Evolutionary conservation across 2,113 vertebrate genomes (phyloP), one percentile per base, ranked within the genome.

Genomic region (Cathartes aura): DNA sequence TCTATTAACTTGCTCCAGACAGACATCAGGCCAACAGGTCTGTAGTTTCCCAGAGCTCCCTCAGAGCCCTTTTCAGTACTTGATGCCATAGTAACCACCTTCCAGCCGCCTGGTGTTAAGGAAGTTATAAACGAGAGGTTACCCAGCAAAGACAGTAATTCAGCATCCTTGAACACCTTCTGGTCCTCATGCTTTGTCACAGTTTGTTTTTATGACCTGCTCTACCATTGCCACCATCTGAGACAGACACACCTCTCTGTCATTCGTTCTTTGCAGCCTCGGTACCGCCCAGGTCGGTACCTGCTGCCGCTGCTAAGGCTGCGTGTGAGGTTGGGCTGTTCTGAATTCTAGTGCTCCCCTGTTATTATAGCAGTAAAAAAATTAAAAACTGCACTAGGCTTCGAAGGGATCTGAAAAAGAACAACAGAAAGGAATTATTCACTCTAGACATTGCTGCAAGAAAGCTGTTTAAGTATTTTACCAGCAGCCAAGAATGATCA

Each of bases 111-210:
- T 11, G 9, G 12, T 8, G 55, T 21, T 40, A 16, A 19, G 17
- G 9, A 50, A 24, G 43, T 23, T 47, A 13, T 0, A 45, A 74
- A 62, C 0, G 0, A 64, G 55, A 38, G 52, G 21, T 10, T 16
- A 34, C 30, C 6, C 40, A 55, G 55, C 50, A 55, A 12, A 63
- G 58, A 23, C 56, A 64, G 15, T 3, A 23, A 75, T 19, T 52
- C 34, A n/a, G 59, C 55, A 71, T 23, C 75, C 36, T 8, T 8
- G 22, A 30, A 6, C 32, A 29, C 23, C 52, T 40, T 17, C 50
- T 34, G 63, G 12, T 50, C 64, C 53, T 89, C 23, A 0, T 1
- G 48, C 66, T 55, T 19, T 3, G 18, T 16, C 92, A 30, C 36
- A 11, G 12, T 24, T 19, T 30, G 55, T 5, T 40, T 50, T 26